Evolutionary conservation across 2,888 invertebrate genomes (phyloP).

Genomic region (Idaea biselata): DNA sequence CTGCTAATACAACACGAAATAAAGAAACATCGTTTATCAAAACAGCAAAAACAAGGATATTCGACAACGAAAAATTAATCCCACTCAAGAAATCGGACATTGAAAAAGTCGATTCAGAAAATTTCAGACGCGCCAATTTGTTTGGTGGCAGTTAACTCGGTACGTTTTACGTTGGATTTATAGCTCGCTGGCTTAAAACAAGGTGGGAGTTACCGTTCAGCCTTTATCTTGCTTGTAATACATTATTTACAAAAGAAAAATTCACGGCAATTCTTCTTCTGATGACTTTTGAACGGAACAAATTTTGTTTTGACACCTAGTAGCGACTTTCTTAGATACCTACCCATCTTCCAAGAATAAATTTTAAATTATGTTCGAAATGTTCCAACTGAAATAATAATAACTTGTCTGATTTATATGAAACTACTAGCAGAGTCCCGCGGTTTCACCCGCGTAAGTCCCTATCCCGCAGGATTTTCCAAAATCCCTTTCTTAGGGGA

Average conservation of each 20-base stretch:
- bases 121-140: conserved; percentile 54
- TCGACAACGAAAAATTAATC: conserved; percentile 34
- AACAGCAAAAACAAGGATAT: conserved; percentile 17
- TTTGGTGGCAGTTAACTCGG: conserved; percentile 42
- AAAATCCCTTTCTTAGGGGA: too few relatives aligned
- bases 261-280: conserved; percentile 49
- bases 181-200: conserved; percentile 48
- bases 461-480: too few relatives aligned
- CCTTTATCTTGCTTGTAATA: conserved; percentile 52
- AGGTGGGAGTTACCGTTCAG: conserved; percentile 44
- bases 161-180: conserved; percentile 41
- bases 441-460: too few relatives aligned
- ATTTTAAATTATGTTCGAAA: too few relatives aligned
- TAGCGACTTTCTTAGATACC: not conserved
- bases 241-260: conserved; percentile 54
- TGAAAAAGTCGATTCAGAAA: conserved; percentile 55
- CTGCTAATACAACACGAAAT: not conserved
- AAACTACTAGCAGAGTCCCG: too few relatives aligned
- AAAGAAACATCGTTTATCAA: conserved; percentile 20
- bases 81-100: conserved; percentile 40
- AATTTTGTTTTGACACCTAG: not conserved
- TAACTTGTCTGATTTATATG: too few relatives aligned
- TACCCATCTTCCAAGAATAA: too few relatives aligned
- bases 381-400: too few relatives aligned
- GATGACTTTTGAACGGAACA: conserved; percentile 26